Conservation (phyloP, 2,113 vertebrate genomes). For the Pedionomus torquatus region DNA sequence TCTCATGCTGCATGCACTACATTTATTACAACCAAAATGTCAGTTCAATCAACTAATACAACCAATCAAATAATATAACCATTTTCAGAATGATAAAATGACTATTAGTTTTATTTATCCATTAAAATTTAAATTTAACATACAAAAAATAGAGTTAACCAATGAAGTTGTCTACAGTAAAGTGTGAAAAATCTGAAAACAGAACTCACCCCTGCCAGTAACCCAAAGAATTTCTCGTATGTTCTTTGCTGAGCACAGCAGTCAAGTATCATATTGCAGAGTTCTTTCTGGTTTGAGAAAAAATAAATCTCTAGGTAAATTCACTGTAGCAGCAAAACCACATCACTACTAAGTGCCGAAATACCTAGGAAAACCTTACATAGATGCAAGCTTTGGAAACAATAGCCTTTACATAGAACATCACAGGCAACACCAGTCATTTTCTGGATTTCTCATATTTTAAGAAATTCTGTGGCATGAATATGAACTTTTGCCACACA, state of each 20-base stretch:
- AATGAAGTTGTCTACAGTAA: background rate
- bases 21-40: background rate
- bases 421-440: background rate
- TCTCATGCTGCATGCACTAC: background rate
- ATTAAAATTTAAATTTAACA: background rate
- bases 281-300: conserved; percentile 87
- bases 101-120: background rate
- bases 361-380: background rate
- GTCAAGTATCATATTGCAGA: conserved; percentile 99
- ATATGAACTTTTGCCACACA: background rate
- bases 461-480: background rate
- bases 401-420: background rate
- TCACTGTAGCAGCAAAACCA: background rate
- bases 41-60: background rate
- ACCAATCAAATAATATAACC: background rate
- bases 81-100: background rate
- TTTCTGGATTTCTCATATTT: background rate
- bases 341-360: background rate
- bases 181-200: background rate
- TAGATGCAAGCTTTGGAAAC: background rate
- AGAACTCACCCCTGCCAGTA: conserved; percentile 93
- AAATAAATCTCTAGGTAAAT: conserved; percentile 26
- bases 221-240: conserved; percentile 97
- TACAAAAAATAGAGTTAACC: background rate
- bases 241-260: conserved; percentile 99